These are phyloP conservation scores for Tamias sibiricus DNA, from an alignment of 2,113 vertebrate genomes.

Conservation along the genomic window DNA sequence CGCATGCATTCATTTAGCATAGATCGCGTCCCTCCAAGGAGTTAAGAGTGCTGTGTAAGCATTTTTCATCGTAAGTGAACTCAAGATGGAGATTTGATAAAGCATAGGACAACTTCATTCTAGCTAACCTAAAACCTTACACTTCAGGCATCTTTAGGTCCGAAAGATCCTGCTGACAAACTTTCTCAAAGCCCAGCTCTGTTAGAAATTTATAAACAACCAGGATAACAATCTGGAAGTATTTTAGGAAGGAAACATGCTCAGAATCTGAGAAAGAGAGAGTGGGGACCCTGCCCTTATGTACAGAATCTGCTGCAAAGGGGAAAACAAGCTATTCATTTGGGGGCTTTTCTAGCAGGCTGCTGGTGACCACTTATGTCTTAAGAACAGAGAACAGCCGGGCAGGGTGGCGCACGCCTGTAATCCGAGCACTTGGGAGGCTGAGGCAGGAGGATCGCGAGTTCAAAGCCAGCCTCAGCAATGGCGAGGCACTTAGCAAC, in stretches of 20 bases:
- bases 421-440: too few species aligned
- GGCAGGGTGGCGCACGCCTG: too few species aligned
- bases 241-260: background rate
- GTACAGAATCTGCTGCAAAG: background rate
- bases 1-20: background rate
- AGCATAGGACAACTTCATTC: background rate
- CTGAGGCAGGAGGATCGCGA: too few species aligned
- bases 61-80: background rate
- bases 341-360: background rate
- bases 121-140: background rate
- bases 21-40: background rate
- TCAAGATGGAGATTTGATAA: background rate
- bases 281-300: background rate
- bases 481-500: too few species aligned
- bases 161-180: background rate
- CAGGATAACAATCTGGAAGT: background rate
- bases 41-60: background rate
- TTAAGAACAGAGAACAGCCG: background rate
- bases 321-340: background rate
- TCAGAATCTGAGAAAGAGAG: background rate
- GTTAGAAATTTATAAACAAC: background rate
- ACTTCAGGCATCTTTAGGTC: background rate
- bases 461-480: too few species aligned
- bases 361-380: background rate
- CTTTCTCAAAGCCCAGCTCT: constrained; percentile 1